Conservation (phyloP, 2,888 invertebrate species). For the Synanthedon formicaeformis region DNA sequence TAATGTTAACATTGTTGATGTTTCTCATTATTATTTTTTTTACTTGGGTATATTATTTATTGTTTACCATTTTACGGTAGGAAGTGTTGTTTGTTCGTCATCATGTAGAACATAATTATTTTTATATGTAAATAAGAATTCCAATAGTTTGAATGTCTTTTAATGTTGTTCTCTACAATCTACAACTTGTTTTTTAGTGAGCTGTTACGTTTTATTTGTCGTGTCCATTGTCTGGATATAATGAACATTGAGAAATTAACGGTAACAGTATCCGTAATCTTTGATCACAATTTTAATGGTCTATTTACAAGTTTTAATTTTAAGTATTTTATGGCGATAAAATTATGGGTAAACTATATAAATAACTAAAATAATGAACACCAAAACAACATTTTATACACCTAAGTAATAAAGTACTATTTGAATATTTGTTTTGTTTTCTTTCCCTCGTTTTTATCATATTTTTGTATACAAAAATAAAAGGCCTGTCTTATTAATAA, state of each 20-base stretch:
- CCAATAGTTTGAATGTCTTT: slow-evolving; percentile 18
- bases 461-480: not conserved
- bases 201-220: slow-evolving; percentile 41
- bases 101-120: slow-evolving; percentile 22
- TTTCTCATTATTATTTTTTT: slow-evolving; percentile 39
- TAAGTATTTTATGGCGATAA: slow-evolving; percentile 21
- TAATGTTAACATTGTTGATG: slow-evolving; percentile 62
- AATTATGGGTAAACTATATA: slow-evolving; percentile 1
- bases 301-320: slow-evolving; percentile 5
- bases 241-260: slow-evolving; percentile 49
- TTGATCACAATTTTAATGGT: slow-evolving; percentile 41
- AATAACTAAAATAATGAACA: slow-evolving; percentile 21
- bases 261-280: slow-evolving; percentile 36
- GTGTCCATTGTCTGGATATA: slow-evolving; percentile 57
- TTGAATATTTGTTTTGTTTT: slow-evolving; percentile 7
- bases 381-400: slow-evolving; percentile 29
- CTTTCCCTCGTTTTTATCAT: not conserved
- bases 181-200: slow-evolving; percentile 25
- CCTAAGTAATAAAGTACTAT: slow-evolving; percentile 16
- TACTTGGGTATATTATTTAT: slow-evolving; percentile 45
- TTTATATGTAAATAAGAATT: slow-evolving; percentile 54
- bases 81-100: slow-evolving; percentile 36
- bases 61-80: slow-evolving; percentile 48
- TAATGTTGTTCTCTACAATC: slow-evolving; percentile 38
- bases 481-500: no score